phyloP scores from a whole-genome alignment of 2,888 invertebrate genomes.

The Acanthosepion pharaonis region DNA sequence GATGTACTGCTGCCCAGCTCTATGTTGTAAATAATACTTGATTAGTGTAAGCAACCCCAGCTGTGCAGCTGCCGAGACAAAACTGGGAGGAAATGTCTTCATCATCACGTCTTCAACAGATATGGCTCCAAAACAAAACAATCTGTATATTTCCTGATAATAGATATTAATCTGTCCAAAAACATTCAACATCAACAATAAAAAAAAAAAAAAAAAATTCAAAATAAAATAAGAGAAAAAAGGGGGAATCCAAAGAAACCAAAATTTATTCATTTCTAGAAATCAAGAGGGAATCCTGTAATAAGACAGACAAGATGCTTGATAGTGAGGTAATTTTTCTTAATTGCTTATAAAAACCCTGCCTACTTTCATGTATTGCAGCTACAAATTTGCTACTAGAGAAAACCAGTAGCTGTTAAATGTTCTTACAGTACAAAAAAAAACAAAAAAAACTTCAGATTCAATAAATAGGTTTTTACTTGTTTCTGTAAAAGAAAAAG shows the following conservation, averaged over 20 bases:
- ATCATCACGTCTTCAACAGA: neutral
- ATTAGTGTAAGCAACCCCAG: neutral
- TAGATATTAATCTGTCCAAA: neutral
- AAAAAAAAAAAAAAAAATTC: neutral
- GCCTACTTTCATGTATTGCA: neutral
- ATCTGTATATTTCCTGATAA: conserved; percentile 33
- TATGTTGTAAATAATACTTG: neutral
- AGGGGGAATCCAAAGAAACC: neutral
- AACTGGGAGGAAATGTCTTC: neutral
- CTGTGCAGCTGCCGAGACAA: neutral
- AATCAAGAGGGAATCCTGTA: neutral
- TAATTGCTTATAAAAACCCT: neutral
- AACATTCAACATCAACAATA: neutral
- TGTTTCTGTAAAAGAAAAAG: neutral
- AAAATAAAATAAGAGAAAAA: too few relatives aligned
- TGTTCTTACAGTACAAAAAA: too few relatives aligned
- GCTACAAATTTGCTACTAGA: neutral
- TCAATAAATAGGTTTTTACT: too few relatives aligned
- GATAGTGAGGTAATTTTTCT: neutral
- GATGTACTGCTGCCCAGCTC: conserved; percentile 33
- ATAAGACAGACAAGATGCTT: neutral
- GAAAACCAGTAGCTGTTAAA: neutral
- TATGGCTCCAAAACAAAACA: neutral
- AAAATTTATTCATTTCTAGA: neutral
- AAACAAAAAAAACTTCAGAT: too few relatives aligned